Conservation (phyloP, 1,140 invertebrate species). For the Mizuhopecten yessoensis region DNA sequence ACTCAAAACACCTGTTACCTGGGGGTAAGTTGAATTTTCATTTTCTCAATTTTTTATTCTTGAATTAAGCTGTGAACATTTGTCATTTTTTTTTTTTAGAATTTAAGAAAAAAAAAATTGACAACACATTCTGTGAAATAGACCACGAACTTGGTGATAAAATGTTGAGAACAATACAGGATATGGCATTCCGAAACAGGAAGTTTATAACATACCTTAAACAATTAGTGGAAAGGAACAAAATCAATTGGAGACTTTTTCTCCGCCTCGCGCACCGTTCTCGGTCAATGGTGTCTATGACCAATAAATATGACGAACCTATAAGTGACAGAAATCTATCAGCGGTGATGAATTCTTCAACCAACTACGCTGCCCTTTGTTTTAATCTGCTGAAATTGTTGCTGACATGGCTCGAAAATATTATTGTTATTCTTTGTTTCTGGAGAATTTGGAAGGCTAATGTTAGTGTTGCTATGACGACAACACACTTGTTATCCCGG, state of each 20-base stretch:
- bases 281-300: not conserved
- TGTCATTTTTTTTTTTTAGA: too few relatives aligned
- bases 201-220: not conserved
- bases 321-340: not conserved
- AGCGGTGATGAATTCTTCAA: not conserved
- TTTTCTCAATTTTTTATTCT: too few relatives aligned
- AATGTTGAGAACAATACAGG: too few relatives aligned
- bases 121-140: too few relatives aligned
- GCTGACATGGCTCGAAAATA: not conserved
- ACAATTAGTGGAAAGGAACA: not conserved
- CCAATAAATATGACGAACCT: not conserved
- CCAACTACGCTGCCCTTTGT: not conserved
- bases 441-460: constrained; percentile 26
- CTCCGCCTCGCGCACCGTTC: not conserved
- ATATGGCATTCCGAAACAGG: too few relatives aligned
- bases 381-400: constrained; percentile 5
- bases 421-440: constrained; percentile 17
- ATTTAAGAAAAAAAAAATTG: too few relatives aligned
- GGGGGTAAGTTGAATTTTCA: too few relatives aligned
- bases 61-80: too few relatives aligned
- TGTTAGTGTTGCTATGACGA: not conserved
- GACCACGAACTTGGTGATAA: too few relatives aligned
- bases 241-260: not conserved
- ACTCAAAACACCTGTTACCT: too few relatives aligned
- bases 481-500: not conserved